phyloP scores from a whole-genome alignment of 2,113 vertebrate species.

The Onychostruthus taczanowskii region DNA sequence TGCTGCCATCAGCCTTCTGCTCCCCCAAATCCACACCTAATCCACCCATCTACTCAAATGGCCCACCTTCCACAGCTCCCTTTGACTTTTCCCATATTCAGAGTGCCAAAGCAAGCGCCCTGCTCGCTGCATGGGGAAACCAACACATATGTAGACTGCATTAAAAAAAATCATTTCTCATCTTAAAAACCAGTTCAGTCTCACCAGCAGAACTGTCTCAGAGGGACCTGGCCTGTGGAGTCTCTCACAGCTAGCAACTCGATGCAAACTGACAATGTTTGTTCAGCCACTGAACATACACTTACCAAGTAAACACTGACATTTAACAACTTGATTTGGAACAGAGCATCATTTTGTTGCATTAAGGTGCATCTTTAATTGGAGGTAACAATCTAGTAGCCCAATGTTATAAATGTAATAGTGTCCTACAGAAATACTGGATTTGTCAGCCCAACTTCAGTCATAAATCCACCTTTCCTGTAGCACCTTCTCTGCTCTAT shows the following conservation, averaged over 20 bases:
- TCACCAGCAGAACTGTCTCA: neutral
- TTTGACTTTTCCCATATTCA: neutral
- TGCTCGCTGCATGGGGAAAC: neutral
- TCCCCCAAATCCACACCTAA: neutral
- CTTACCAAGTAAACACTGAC: slow-evolving; percentile 46
- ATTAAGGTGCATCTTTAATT: slow-evolving; percentile 56
- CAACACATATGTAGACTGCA: neutral
- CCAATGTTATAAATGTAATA: slow-evolving; percentile 13
- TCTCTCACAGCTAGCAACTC: neutral
- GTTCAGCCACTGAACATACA: slow-evolving; percentile 44
- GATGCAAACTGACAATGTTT: slow-evolving; percentile 12
- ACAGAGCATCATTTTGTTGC: slow-evolving; percentile 29
- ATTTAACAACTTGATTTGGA: slow-evolving; percentile 45
- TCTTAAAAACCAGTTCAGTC: neutral
- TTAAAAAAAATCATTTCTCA: neutral
- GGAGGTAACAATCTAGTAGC: slow-evolving; percentile 51
- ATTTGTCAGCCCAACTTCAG: slow-evolving; percentile 1
- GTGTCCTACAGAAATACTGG: slow-evolving; percentile 27
- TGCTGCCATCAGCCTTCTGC: neutral
- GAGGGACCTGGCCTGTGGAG: neutral
- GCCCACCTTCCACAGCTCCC: neutral
- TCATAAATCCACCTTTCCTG: slow-evolving; percentile 30
- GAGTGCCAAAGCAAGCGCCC: neutral
- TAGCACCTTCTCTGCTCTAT: slow-evolving; percentile 13
- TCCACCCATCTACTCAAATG: neutral